Evolutionary conservation across 2,888 invertebrate genomes (phyloP).

Genomic region (Isotomurus palustris): DNA sequence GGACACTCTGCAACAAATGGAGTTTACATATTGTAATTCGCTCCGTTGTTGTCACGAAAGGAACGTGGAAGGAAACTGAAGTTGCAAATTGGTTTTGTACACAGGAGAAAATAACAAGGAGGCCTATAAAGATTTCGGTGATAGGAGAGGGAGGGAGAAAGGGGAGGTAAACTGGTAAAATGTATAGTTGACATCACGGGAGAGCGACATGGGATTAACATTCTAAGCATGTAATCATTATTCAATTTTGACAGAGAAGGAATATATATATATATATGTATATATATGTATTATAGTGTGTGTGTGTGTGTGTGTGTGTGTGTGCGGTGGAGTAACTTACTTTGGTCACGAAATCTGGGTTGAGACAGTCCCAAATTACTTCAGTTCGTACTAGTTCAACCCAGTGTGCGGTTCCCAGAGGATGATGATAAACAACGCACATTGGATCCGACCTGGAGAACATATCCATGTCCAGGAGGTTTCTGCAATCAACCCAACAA

Average conservation of each 20-base stretch:
- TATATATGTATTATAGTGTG: too few relatives aligned
- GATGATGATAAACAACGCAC: slow-evolving; percentile 52
- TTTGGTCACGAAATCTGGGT: slow-evolving; percentile 54
- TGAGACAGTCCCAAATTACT: slow-evolving; percentile 52
- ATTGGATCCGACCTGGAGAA: slow-evolving; percentile 58
- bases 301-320: too few relatives aligned
- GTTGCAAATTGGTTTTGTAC: too few relatives aligned
- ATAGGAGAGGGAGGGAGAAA: too few relatives aligned
- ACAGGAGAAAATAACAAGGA: too few relatives aligned
- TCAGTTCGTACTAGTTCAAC: slow-evolving; percentile 52
- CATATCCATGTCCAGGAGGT: slow-evolving; percentile 54
- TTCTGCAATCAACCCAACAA: slow-evolving; percentile 48
- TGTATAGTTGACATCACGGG: neutral
- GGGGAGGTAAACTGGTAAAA: neutral
- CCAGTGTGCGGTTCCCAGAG: slow-evolving; percentile 49
- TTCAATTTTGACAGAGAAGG: slow-evolving; percentile 15
- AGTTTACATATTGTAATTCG: too few relatives aligned
- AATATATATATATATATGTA: too few relatives aligned
- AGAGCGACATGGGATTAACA: neutral
- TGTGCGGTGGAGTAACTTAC: slow-evolving; percentile 20
- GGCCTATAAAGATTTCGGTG: too few relatives aligned
- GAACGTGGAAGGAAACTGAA: too few relatives aligned
- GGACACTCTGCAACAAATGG: too few relatives aligned
- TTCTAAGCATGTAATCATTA: slow-evolving; percentile 15
- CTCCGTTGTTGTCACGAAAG: too few relatives aligned